These are phyloP conservation scores for Daphoenositta chrysoptera DNA, from an alignment of 2,113 vertebrate species.

Conservation along the genomic window DNA sequence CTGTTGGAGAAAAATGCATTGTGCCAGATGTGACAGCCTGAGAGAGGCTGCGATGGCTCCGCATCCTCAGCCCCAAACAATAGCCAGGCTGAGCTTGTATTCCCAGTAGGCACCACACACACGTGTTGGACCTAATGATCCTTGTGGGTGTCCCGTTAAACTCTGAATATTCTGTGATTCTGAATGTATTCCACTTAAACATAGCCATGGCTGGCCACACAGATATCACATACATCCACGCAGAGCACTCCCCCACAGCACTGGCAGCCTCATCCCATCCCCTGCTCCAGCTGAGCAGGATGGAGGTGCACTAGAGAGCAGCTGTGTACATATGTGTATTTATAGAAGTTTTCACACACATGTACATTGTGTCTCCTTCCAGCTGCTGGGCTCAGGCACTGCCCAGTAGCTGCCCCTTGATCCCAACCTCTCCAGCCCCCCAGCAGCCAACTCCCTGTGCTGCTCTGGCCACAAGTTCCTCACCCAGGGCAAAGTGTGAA, in stretches of 20 bases:
- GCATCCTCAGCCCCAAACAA: background rate
- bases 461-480: background rate
- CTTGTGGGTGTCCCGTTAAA: background rate
- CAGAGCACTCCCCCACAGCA: background rate
- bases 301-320: background rate
- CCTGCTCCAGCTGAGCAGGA: background rate
- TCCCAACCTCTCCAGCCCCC: background rate
- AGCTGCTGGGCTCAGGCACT: background rate
- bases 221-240: background rate
- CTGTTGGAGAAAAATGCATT: background rate
- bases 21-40: background rate
- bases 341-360: background rate
- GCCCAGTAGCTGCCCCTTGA: background rate
- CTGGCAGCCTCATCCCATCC: background rate
- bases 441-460: background rate
- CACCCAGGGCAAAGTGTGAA: background rate
- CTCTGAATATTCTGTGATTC: background rate
- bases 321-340: rapidly evolving
- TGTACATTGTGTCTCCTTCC: background rate
- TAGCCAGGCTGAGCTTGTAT: background rate
- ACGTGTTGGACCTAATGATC: background rate
- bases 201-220: no score
- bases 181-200: background rate
- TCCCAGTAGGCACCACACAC: background rate
- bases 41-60: background rate